Base-by-base conservation (phyloP, 2,888 invertebrate species). In the Athetis lepigone region DNA sequence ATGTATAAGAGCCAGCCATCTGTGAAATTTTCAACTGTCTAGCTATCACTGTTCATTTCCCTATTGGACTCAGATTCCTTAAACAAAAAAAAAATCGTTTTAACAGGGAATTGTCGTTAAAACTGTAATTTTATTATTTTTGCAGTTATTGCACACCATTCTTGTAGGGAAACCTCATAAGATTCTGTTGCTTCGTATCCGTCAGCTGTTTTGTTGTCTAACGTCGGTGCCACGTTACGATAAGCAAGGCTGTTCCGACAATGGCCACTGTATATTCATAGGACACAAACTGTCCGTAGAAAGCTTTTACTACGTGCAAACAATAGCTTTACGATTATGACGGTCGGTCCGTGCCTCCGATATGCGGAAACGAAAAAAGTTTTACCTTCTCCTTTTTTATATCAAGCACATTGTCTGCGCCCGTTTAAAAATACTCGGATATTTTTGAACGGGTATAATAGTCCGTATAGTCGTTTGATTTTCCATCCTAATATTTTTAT, bases 281-380 rank as follows among this genome's bases (percentile, higher is more conserved):
- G 51, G 68, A 64, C 57, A 29, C 45, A 64, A 74, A 75, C 40
- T 60, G 47, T 39, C 45, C 54, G 27, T 60, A 67, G 67, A 69
- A 72, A 72, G 69, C 75, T 72, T 65, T 58, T 52, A 75, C 59
- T 61, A 67, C 58, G 62, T 65, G 69, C 67, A 65, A 72, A 77
- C 69, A 77, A 77, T 72, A 52, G 62, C 49, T 75, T 71, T 71
- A 77, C 69, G 64, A 68, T 77, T 57, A 64, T 55, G 75, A 49
- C 57, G 63, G 54, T 61, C 54, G 19, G 57, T 51, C 39, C 47
- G 39, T 57, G 59, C 51, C 47, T 54, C 19, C 56, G 59, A 64
- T 62, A 71, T 65, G 62, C 59, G 71, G 64, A 72, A 67, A 60
- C 56, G 25, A 64, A 61, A 62, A 67, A 60, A 18, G 21, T 37